Conservation (phyloP, 2,113 vertebrate genomes). For the Recurvirostra avosetta region DNA sequence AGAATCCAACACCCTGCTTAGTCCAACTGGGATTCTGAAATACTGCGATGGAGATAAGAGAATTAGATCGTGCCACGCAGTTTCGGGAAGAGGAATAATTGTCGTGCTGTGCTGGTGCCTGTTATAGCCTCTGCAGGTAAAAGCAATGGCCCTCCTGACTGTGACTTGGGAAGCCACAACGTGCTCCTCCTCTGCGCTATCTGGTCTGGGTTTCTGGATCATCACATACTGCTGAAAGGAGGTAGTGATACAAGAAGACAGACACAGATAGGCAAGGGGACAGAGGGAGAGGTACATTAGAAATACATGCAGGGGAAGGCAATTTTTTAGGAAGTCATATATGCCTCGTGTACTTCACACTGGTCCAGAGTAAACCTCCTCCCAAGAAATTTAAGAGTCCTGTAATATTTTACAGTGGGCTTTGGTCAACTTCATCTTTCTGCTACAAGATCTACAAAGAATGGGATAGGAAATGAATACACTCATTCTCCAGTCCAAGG, state of each 20-base stretch:
- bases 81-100: neutral
- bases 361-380: neutral
- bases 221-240: neutral
- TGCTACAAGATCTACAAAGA: neutral
- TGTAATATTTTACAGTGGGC: neutral
- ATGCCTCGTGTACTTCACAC: neutral
- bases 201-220: neutral
- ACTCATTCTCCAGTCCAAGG: neutral
- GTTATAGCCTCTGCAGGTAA: neutral
- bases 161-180: neutral
- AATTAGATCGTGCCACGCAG: neutral
- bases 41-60: neutral
- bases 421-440: neutral
- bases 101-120: neutral
- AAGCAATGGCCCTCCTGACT: neutral
- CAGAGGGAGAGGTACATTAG: neutral
- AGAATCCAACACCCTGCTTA: conserved; percentile 4
- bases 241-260: neutral
- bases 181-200: neutral
- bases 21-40: neutral
- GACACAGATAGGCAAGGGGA: neutral
- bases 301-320: neutral
- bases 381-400: neutral
- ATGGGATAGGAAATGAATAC: neutral
- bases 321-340: neutral